Percentiles rank a stretch among this genome's conserved stretches.
Evolutionary conservation across 2,113 vertebrate species (phyloP).

Genomic region (Bos javanicus): DNA sequence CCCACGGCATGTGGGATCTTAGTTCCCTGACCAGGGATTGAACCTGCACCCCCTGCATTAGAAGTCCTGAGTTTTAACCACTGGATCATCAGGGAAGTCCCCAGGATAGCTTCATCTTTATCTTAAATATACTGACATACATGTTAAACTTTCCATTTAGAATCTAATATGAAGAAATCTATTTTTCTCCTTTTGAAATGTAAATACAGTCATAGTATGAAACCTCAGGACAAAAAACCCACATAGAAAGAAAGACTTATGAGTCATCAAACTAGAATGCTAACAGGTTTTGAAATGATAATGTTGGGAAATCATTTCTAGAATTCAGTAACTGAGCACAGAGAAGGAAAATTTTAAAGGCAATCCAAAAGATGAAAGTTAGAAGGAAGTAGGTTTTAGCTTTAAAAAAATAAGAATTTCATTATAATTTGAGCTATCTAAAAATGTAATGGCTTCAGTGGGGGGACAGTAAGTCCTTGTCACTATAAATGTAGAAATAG

Average conservation of each 20-base stretch:
- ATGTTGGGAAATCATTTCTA: background rate
- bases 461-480: background rate
- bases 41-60: background rate
- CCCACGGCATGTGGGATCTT: background rate
- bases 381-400: background rate
- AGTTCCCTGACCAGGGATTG: background rate
- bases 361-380: background rate
- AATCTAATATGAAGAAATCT: background rate
- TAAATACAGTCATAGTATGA: background rate
- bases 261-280: background rate
- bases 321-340: background rate
- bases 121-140: constrained; percentile 44
- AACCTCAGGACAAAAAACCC: background rate
- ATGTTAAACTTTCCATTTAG: background rate
- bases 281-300: background rate
- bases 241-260: background rate
- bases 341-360: background rate
- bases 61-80: background rate
- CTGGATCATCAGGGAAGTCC: background rate
- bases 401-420: background rate
- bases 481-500: background rate
- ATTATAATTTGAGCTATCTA: background rate
- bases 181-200: background rate
- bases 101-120: constrained; percentile 40
- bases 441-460: background rate